Evolutionary conservation across 1,140 invertebrate genomes (phyloP).

Genomic region (Ganaspis sp.): DNA sequence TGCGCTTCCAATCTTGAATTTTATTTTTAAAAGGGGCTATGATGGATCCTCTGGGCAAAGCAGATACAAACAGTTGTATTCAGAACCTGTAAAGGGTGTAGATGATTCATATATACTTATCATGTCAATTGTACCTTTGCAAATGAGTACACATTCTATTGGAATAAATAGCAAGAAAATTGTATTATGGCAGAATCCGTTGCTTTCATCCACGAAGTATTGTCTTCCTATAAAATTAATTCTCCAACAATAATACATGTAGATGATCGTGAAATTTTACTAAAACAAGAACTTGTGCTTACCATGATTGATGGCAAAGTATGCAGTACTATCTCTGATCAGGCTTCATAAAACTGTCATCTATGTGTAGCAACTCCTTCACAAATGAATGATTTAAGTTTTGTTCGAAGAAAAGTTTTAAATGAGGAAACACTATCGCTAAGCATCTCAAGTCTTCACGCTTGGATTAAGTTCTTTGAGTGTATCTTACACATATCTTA

Average conservation of each 20-base stretch:
- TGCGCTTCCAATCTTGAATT: conserved; percentile 14
- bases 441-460: background rate
- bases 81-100: background rate
- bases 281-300: background rate
- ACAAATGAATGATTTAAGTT: background rate
- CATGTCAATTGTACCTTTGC: background rate
- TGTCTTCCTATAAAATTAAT: background rate
- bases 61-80: conserved; percentile 30
- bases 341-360: background rate
- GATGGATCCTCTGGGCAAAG: conserved; percentile 32
- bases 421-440: background rate
- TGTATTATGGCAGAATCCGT: background rate
- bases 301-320: background rate
- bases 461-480: background rate
- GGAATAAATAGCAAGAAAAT: background rate
- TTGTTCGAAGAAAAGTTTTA: conserved; percentile 6
- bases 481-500: conserved; percentile 30
- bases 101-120: background rate
- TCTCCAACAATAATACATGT: conserved; percentile 11
- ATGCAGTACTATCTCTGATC: background rate
- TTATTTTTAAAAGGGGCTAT: conserved; percentile 31
- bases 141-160: background rate
- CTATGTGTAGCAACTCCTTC: background rate
- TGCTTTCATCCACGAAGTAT: background rate
- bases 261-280: background rate